These are phyloP conservation scores for Limonius californicus DNA, from an alignment of 1,140 invertebrate genomes.

Conservation along the genomic window DNA sequence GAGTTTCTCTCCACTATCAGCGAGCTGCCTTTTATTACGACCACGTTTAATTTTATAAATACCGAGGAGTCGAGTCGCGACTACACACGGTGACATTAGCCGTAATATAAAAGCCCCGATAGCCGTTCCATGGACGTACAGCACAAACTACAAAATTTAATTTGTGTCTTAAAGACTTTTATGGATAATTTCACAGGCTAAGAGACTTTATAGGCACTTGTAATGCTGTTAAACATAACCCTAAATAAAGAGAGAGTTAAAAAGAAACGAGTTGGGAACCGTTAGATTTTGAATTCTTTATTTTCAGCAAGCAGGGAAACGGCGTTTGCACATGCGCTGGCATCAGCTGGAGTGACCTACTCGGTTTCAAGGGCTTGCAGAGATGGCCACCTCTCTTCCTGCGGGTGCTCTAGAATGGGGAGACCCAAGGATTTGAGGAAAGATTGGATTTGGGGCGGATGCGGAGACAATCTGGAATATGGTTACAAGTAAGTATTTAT, in stretches of 20 bases:
- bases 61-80: background rate
- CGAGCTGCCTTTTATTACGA: background rate
- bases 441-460: constrained; percentile 97
- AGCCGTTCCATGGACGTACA: too few relatives aligned
- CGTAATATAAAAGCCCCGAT: too few relatives aligned
- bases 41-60: constrained; percentile 1
- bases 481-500: constrained; percentile 83
- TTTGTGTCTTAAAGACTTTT: too few relatives aligned
- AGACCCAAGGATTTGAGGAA: constrained; percentile 75
- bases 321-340: constrained; percentile 86
- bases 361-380: constrained; percentile 82
- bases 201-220: too few relatives aligned
- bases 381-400: constrained; percentile 82
- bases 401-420: constrained; percentile 77
- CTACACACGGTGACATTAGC: background rate
- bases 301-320: constrained; percentile 81
- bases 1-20: too few relatives aligned
- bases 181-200: too few relatives aligned
- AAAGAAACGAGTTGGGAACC: too few relatives aligned
- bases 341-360: constrained; percentile 84
- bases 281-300: too few relatives aligned
- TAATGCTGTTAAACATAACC: too few relatives aligned
- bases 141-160: too few relatives aligned
- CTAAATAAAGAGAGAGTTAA: too few relatives aligned
- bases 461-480: constrained; percentile 93